Percentiles rank a stretch among this genome's conserved stretches.
Conservation (phyloP, 2,797 vertebrate genomes). For the Crypturellus tataupa region DNA sequence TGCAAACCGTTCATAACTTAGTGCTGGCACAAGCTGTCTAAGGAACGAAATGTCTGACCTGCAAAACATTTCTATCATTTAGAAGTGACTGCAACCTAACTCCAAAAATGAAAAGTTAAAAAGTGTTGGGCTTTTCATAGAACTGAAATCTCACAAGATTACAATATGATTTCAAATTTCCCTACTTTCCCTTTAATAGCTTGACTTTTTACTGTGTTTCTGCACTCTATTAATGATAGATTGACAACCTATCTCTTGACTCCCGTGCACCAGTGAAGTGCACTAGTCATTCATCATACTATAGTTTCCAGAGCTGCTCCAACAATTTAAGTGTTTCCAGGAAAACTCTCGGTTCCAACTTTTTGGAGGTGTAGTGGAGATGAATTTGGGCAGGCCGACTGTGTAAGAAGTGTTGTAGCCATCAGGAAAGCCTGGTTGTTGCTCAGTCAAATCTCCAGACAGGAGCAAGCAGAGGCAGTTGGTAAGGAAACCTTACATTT, state of each 20-base stretch:
- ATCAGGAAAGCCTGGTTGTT: background rate
- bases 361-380: background rate
- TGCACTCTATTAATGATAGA: background rate
- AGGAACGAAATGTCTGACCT: background rate
- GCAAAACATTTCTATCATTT: background rate
- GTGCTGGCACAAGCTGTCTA: background rate
- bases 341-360: background rate
- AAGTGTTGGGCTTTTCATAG: background rate
- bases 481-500: background rate
- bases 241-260: background rate
- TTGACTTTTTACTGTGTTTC: background rate
- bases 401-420: accelerated
- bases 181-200: background rate
- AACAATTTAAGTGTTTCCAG: background rate
- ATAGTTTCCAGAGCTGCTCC: background rate
- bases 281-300: background rate
- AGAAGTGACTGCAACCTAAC: background rate
- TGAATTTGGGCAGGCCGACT: background rate
- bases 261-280: background rate
- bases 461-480: background rate
- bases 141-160: background rate
- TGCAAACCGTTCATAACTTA: background rate
- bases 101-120: background rate
- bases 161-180: background rate
- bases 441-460: background rate